Percentiles rank a stretch among this genome's conserved stretches.
phyloP scores from a whole-genome alignment of 2,888 invertebrate genomes.

The Notodonta ziczac region DNA sequence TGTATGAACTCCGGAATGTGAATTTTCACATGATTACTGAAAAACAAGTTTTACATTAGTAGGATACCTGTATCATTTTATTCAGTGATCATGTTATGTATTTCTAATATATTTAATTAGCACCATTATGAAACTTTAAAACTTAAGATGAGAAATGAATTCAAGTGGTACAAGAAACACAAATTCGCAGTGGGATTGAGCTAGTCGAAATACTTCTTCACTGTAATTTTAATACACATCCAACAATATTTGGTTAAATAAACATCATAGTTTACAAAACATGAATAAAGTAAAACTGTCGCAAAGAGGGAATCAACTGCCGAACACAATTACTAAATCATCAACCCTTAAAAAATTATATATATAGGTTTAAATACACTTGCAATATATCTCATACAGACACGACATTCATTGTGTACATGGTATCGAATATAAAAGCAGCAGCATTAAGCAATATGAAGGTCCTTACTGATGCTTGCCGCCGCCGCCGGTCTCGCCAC shows the following conservation, averaged over 20 bases:
- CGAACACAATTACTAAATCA: not conserved
- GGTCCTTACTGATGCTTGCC: constrained; percentile 73
- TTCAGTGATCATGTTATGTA: no score
- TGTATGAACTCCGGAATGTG: constrained; percentile 86
- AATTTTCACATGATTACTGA: constrained; percentile 84
- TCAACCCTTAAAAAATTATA: not conserved
- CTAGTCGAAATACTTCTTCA: no score
- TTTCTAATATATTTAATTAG: no score
- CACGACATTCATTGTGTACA: constrained; percentile 7
- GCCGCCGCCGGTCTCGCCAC: constrained; percentile 72
- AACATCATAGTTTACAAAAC: not conserved
- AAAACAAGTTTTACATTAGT: constrained; percentile 42
- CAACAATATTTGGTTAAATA: no score
- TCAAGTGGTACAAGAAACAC: no score
- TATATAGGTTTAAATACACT: no score
- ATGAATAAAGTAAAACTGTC: constrained; percentile 13
- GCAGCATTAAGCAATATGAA: constrained; percentile 6
- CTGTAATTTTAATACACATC: no score
- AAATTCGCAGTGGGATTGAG: no score
- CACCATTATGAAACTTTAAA: no score
- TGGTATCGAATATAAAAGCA: not conserved
- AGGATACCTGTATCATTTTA: not conserved
- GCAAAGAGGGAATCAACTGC: constrained; percentile 10
- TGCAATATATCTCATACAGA: not conserved
- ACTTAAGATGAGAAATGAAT: no score